Evolutionary conservation across 2,797 vertebrate species (phyloP), one percentile per base, ranked within the genome.

Genomic region (Oreonectes daqikongensis): DNA sequence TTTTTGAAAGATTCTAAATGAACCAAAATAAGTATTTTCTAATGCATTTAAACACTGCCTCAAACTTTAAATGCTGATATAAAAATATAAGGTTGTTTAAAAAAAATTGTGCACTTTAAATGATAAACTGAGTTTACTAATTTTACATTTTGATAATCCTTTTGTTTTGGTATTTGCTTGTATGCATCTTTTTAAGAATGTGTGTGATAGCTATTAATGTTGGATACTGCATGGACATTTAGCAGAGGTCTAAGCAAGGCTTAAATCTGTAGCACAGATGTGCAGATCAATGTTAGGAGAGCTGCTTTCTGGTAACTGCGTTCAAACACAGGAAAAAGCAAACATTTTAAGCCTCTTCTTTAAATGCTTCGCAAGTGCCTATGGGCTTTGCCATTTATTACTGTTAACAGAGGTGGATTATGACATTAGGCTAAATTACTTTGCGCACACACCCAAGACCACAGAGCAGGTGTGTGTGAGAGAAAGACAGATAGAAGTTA

Each of bases 311-410:
- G 8, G 14, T 35, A 61, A 46, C 22, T 70, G 6, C 28, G 35
- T 6, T 35, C 15, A 14, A 52, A 28, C 32, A 12, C 0, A 42
- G 5, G 15, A 30, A 12, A 74, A 53, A 53, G 20, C 9, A 28
- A 42, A 11, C 17, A 59, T 59, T 57, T 28, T 24, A 44, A 66
- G 12, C 35, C 22, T 40, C 15, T 53, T 55, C 61, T 53, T 4
- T 11, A 42, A 53, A 44, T 65, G 35, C 35, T 42, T 38, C 8
- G 66, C 11, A 66, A 53, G 46, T 48, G 57, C 57, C 28, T n/a
- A n/a, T n/a, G 30, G 59, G 59, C 59, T 22, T 61, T 66, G 72
- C 24, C 55, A 72, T 67, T 66, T 67, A 66, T 46, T 63, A 55
- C 50, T 67, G 72, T 75, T 57, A 75, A 67, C 18, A 61, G 30